Evolutionary conservation across 1,140 invertebrate genomes (phyloP), one percentile per base, ranked within the genome.

Genomic region (Heliconius hewitsoni): DNA sequence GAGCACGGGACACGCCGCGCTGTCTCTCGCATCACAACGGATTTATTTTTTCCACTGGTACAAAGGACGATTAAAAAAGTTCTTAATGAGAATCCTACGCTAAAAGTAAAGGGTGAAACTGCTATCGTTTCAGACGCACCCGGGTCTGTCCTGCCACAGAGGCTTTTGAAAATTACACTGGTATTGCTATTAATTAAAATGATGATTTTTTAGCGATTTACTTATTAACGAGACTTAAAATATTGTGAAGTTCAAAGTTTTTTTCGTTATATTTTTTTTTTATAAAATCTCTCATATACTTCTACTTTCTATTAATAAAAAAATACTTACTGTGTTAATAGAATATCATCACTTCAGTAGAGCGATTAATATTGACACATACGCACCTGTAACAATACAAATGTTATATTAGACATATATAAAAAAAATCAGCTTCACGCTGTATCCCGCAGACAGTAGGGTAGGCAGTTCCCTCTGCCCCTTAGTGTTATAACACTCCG

Each of bases 11-110:
- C 86, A 87, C 85, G 86, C 84, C 84, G 82, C 75, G 83, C 82
- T 83, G 88, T 89, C 88, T 89, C 87, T 82, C 83, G 83, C 85
- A 90, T 92, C 88, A 88, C 90, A 87, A 90, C 87, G 89, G 88
- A 93, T 91, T 94, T 91, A 90, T 86, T 92, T 93, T 92, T 93
- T 92, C 88, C 89, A 87, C 81, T 86, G 86, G 84, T 87, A 93
- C 90, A 94, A 93, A 93, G 91, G 91, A 89, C 91, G 92, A 94
- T 94, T 93, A 94, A 94, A 94, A 93, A 94, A 94, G 87, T 94
- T 93, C 86, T 87, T 93, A 92, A 94, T 93, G 90, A 93, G 91
- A 93, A 87, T 89, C 87, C 82, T 84, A 83, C 83, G 85, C 78
- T 85, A 74, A 87, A 90, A 89, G 88, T 90, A 92, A 92, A 90